phyloP scores from a whole-genome alignment of 2,797 vertebrate species.

The Simalia tracyae region DNA sequence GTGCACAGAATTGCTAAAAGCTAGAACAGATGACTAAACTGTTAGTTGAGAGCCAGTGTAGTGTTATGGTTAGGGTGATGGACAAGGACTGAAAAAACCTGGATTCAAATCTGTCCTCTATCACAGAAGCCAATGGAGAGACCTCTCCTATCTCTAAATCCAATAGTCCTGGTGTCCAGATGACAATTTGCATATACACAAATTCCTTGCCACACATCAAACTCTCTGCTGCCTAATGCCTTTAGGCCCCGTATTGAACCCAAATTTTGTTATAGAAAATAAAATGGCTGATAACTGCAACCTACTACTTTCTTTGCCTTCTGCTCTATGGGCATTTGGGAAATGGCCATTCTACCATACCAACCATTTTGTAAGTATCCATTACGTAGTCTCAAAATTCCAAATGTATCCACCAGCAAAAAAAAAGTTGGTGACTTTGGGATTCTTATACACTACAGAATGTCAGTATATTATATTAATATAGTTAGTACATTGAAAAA shows the following conservation, averaged over 20 bases:
- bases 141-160: background rate
- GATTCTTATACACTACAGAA: background rate
- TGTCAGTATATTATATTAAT: background rate
- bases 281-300: background rate
- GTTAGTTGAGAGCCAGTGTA: background rate
- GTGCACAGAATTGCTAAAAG: background rate
- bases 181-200: background rate
- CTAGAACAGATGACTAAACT: background rate
- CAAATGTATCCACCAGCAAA: background rate
- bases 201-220: background rate
- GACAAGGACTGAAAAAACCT: background rate
- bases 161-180: background rate
- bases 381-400: background rate
- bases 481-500: background rate
- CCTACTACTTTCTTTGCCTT: background rate
- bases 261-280: background rate
- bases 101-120: background rate
- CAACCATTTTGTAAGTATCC: background rate
- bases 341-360: background rate
- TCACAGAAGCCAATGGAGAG: background rate
- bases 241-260: background rate
- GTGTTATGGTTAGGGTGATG: background rate
- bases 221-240: background rate
- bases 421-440: background rate
- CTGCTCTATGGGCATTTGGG: background rate